phyloP scores from a whole-genome alignment of 2,888 invertebrate genomes.

The Globia sparganii region DNA sequence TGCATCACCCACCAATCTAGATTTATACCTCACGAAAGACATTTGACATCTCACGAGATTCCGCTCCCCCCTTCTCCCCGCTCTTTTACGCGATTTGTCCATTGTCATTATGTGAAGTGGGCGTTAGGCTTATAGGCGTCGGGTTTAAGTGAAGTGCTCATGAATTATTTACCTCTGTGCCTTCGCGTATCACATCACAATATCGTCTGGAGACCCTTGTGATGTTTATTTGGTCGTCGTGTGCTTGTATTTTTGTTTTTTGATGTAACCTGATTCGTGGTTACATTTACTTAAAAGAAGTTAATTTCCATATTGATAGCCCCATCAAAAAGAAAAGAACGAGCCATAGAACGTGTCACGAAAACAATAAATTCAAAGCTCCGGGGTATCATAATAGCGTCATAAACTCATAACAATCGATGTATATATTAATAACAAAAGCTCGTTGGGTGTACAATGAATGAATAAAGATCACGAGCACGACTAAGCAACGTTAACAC shows the following conservation, averaged over 20 bases:
- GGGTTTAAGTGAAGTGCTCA: slow-evolving; percentile 81
- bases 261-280: slow-evolving; percentile 25
- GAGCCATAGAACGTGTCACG: slow-evolving; percentile 31
- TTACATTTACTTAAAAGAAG: slow-evolving; percentile 13
- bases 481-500: slow-evolving; percentile 54
- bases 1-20: slow-evolving; percentile 73
- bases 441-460: slow-evolving; percentile 63
- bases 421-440: slow-evolving; percentile 65
- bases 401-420: slow-evolving; percentile 60
- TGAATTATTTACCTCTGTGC: slow-evolving; percentile 84
- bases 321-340: slow-evolving; percentile 2
- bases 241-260: slow-evolving; percentile 71
- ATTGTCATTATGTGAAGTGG: slow-evolving; percentile 78
- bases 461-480: slow-evolving; percentile 67
- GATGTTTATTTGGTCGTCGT: slow-evolving; percentile 72
- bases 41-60: slow-evolving; percentile 79
- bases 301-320: slow-evolving; percentile 25
- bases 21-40: slow-evolving; percentile 78
- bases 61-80: slow-evolving; percentile 59
- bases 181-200: slow-evolving; percentile 76
- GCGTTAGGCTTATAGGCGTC: slow-evolving; percentile 70
- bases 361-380: slow-evolving; percentile 54
- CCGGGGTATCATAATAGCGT: slow-evolving; percentile 45
- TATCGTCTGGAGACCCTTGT: slow-evolving; percentile 61
- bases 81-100: slow-evolving; percentile 79